Conservation (phyloP, 2,797 vertebrate species). For the Heteromormyrus szaboi region DNA sequence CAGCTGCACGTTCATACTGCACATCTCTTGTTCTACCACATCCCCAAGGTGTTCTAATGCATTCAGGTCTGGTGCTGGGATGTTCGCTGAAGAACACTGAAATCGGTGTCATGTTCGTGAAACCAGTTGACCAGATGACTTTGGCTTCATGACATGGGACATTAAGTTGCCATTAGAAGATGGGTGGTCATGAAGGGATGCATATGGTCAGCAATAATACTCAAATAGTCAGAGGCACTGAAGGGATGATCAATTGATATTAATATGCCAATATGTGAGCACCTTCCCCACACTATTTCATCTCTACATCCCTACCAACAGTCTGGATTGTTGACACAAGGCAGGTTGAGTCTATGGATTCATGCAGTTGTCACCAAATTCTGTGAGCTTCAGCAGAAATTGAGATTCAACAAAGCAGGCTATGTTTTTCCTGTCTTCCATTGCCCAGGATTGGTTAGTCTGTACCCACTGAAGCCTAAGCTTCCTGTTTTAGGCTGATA, state of each 20-base stretch:
- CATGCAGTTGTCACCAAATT: neutral
- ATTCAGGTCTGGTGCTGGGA: neutral
- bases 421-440: neutral
- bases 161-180: neutral
- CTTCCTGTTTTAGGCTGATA: neutral
- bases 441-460: neutral
- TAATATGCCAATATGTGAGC: neutral
- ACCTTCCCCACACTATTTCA: neutral
- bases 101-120: neutral
- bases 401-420: neutral
- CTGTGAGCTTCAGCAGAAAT: neutral
- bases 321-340: neutral
- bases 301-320: neutral
- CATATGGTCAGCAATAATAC: no score
- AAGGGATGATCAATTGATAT: no score
- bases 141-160: neutral
- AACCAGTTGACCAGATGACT: neutral
- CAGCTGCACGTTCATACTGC: neutral
- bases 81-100: neutral
- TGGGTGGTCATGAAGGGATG: neutral
- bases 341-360: neutral
- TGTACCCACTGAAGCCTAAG: neutral
- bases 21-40: neutral
- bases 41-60: neutral
- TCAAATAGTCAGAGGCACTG: no score